These are phyloP conservation scores for Gymnarchus niloticus DNA, from an alignment of 2,113 vertebrate species.

Conservation along the genomic window DNA sequence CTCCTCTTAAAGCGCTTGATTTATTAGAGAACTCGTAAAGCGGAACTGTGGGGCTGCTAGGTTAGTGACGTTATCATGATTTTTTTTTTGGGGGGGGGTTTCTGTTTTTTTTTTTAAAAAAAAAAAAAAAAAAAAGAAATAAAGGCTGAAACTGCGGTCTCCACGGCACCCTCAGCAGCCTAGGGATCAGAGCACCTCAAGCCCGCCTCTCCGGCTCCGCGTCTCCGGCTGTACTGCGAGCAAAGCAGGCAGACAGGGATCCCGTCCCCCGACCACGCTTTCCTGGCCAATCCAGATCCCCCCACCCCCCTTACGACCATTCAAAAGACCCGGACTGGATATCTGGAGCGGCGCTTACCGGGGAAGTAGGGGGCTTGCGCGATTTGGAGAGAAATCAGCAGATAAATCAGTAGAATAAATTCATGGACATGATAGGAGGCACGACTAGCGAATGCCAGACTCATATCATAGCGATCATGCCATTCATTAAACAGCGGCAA, in stretches of 20 bases:
- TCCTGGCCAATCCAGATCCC: slow-evolving; percentile 34
- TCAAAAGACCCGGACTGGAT: slow-evolving; percentile 32
- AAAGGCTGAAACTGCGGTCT: slow-evolving; percentile 16
- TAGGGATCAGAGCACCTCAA: too few relatives aligned
- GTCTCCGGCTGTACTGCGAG: slow-evolving; percentile 21
- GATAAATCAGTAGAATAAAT: not conserved
- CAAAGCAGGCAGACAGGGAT: slow-evolving; percentile 24
- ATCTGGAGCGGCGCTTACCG: slow-evolving; percentile 14
- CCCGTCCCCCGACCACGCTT: slow-evolving; percentile 34
- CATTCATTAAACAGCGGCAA: not conserved
- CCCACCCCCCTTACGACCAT: slow-evolving; percentile 53
- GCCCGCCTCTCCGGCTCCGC: slow-evolving; percentile 6
- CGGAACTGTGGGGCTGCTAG: not conserved
- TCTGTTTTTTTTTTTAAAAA: too few relatives aligned
- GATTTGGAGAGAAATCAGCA: not conserved
- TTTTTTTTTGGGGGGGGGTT: slow-evolving; percentile 2
- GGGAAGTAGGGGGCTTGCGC: not conserved
- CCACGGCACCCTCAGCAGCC: slow-evolving; percentile 10
- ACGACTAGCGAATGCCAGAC: not conserved
- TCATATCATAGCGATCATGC: not conserved
- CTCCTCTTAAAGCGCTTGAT: slow-evolving; percentile 19
- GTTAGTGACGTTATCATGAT: slow-evolving; percentile 15
- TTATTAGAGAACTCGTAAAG: slow-evolving; percentile 11
- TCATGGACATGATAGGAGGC: not conserved
- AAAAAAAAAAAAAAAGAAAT: too few relatives aligned